Evolutionary conservation across 2,113 vertebrate species (phyloP).

Genomic region (Sialia sialis): DNA sequence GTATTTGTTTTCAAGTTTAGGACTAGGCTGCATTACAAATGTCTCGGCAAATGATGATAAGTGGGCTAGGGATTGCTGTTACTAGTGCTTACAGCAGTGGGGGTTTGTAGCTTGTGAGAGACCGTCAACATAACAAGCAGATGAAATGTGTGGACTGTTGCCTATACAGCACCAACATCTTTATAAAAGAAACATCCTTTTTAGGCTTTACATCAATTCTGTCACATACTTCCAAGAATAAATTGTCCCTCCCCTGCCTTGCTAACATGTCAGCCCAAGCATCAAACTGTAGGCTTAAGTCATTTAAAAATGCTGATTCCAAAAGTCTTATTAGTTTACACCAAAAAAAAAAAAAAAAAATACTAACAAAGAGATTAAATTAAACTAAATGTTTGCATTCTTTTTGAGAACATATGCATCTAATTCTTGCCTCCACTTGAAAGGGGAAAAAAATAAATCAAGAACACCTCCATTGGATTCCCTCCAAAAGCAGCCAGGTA

Average conservation of each 20-base stretch:
- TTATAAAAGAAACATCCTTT: constrained; percentile 35
- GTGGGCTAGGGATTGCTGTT: not conserved
- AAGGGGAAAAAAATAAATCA: not conserved
- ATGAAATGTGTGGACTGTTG: constrained; percentile 53
- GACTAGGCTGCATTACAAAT: not conserved
- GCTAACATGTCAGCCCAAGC: constrained; percentile 7
- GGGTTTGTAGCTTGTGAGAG: not conserved
- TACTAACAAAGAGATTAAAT: not conserved
- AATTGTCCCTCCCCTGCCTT: constrained; percentile 3
- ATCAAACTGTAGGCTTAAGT: not conserved
- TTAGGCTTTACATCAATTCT: constrained; percentile 26
- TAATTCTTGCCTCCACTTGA: not conserved
- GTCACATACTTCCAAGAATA: constrained; percentile 31
- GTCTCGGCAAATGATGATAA: not conserved
- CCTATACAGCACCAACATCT: constrained; percentile 32
- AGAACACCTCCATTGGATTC: not conserved
- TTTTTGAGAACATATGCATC: not conserved
- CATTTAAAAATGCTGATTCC: not conserved
- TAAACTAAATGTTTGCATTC: not conserved
- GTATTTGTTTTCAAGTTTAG: not conserved
- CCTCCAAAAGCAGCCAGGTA: not conserved
- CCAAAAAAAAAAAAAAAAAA: not conserved
- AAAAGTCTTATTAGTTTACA: not conserved
- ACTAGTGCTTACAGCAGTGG: constrained; percentile 26
- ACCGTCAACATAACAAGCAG: constrained; percentile 38